phyloP scores from a whole-genome alignment of 2,888 invertebrate species.

The Eubasilissa splendida region DNA sequence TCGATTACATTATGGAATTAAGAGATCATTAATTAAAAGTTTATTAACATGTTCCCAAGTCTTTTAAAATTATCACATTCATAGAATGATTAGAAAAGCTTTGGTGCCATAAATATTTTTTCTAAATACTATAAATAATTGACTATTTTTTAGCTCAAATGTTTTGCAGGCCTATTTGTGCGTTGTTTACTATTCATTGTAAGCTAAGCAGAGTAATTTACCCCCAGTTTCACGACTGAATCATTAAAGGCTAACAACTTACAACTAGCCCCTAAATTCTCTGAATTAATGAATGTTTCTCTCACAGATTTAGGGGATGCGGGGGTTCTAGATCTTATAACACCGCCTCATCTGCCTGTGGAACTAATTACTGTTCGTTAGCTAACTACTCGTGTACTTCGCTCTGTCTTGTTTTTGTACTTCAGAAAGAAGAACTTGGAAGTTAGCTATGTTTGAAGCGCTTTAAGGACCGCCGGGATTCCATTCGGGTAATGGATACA shows the following conservation, averaged over 20 bases:
- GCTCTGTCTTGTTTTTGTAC: background rate
- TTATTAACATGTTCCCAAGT: too few species aligned
- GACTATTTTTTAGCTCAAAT: too few species aligned
- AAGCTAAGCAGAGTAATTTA: background rate
- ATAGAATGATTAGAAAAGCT: too few species aligned
- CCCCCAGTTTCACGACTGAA: background rate
- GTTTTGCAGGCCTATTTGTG: too few species aligned
- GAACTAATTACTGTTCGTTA: slow-evolving; percentile 35
- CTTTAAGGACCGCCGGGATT: background rate
- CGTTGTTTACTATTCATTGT: background rate
- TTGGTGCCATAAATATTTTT: too few species aligned
- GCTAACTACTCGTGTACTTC: slow-evolving; percentile 2
- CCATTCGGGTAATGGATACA: background rate
- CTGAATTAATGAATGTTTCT: slow-evolving; percentile 28
- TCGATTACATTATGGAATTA: too few species aligned
- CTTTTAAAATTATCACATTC: too few species aligned
- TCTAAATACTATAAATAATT: too few species aligned
- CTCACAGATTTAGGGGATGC: slow-evolving; percentile 25
- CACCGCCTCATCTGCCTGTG: slow-evolving; percentile 18
- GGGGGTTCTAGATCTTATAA: slow-evolving; percentile 33
- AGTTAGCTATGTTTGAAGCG: background rate
- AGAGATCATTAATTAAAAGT: too few species aligned
- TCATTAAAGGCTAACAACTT: slow-evolving; percentile 26
- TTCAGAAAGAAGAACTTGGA: slow-evolving; percentile 3
- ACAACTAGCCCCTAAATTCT: slow-evolving; percentile 30